phyloP scores from a whole-genome alignment of 2,113 vertebrate species.

The Oreochromis spilurus region DNA sequence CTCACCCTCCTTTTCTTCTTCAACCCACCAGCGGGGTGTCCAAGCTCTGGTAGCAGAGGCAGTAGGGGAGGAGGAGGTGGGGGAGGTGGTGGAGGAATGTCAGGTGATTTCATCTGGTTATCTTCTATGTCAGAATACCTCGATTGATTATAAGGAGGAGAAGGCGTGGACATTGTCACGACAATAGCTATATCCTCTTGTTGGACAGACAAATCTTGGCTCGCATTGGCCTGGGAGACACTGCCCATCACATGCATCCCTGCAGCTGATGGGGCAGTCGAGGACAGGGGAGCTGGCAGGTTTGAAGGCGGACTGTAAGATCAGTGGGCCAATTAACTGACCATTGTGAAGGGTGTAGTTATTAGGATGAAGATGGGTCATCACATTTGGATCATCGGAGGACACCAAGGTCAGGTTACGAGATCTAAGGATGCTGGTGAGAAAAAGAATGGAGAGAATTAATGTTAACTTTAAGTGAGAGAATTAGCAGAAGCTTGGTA shows the following conservation, averaged over 20 bases:
- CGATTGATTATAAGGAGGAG: conserved; percentile 1
- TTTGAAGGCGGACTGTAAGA: neutral
- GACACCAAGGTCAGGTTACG: neutral
- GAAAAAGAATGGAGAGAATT: neutral
- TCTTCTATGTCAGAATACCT: neutral
- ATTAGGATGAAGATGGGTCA: neutral
- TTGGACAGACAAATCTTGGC: conserved; percentile 68
- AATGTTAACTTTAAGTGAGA: accelerated
- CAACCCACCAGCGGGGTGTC: conserved; percentile 45
- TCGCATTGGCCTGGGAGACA: conserved; percentile 78
- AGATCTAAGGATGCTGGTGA: neutral
- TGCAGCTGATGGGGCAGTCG: conserved; percentile 30
- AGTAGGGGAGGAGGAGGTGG: conserved; percentile 62
- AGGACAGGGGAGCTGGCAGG: neutral
- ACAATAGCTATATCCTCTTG: conserved; percentile 37
- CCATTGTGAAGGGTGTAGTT: neutral
- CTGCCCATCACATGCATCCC: conserved; percentile 90
- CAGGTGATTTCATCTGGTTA: neutral
- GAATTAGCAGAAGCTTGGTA: neutral
- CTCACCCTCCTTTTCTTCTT: conserved; percentile 81
- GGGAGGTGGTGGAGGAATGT: neutral
- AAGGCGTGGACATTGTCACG: conserved; percentile 66
- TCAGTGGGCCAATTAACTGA: neutral
- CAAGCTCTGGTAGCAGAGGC: conserved; percentile 34
- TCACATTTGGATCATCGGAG: neutral